These are phyloP conservation scores for Zaprionus ornatus DNA, from an alignment of 1,140 invertebrate species.

Conservation along the genomic window DNA sequence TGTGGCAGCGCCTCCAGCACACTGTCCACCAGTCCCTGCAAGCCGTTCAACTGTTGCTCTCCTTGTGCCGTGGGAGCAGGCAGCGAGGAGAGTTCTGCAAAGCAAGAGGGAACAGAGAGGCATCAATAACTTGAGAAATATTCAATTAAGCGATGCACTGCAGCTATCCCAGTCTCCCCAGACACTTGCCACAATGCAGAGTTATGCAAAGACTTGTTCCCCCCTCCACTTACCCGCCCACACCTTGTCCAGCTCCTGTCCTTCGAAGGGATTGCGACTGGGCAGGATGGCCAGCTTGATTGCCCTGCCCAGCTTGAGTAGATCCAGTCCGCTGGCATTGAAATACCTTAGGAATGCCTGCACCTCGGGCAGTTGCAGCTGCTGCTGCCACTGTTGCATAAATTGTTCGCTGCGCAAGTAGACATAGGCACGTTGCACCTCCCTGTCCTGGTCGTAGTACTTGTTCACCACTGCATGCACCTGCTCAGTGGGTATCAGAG, in stretches of 20 bases:
- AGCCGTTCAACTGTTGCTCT: slow-evolving; percentile 54
- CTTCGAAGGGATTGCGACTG: neutral
- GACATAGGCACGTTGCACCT: slow-evolving; percentile 68
- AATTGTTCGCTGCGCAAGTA: slow-evolving; percentile 61
- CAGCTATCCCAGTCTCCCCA: too few relatives aligned
- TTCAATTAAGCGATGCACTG: slow-evolving; percentile 25
- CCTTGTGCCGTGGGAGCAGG: neutral
- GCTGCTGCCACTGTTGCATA: slow-evolving; percentile 50
- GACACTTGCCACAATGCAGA: neutral
- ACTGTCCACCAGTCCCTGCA: slow-evolving; percentile 74
- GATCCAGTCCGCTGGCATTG: slow-evolving; percentile 66
- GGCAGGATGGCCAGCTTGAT: slow-evolving; percentile 16
- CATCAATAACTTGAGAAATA: slow-evolving; percentile 30
- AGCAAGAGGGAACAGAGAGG: neutral
- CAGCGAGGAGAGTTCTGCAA: slow-evolving; percentile 8
- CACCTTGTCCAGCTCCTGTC: slow-evolving; percentile 2
- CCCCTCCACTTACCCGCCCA: neutral
- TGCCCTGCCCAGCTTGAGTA: slow-evolving; percentile 46
- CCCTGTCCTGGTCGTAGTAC: slow-evolving; percentile 72
- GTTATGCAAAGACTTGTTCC: slow-evolving; percentile 22
- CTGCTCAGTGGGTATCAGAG: slow-evolving; percentile 59
- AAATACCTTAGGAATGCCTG: slow-evolving; percentile 64
- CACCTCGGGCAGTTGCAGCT: slow-evolving; percentile 63
- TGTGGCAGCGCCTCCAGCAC: slow-evolving; percentile 69
- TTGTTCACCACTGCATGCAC: slow-evolving; percentile 61